Evolutionary conservation across 2,113 vertebrate genomes (phyloP), one percentile per base, ranked within the genome.

Genomic region (Gymnarchus niloticus): DNA sequence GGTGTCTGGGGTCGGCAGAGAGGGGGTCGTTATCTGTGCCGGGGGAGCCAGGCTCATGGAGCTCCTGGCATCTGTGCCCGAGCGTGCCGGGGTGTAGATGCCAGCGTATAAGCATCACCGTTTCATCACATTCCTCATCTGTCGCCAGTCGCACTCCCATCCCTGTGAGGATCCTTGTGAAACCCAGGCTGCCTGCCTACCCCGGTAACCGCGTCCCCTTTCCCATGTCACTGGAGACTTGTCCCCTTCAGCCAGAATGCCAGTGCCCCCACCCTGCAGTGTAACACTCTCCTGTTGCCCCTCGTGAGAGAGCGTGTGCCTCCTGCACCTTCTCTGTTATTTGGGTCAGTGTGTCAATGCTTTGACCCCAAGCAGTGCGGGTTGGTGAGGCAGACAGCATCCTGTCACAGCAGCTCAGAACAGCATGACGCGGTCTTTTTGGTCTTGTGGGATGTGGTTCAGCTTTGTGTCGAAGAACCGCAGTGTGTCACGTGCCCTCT

Each of bases 41-140:
- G 10, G 12, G n/a, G 14, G 86, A 87, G 84, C 65, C 86, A 87
- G 88, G 86, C 87, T 87, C 52, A 14, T 7, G 52, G 52, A 14
- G 52, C 6, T 14, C 52, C 14, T 54, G 52, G 6, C 14, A 54
- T 41, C 2, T 77, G 33, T 83, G 82, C 59, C 82, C n/a, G 82
- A 56, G 82, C 82, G 46, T 83, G 82, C 52, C 14, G 5, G 52
- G 52, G 14, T 14, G 37, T 14, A 54, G 52, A 14, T 7, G 52
- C 52, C 6, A 14, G 52, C 52, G 14, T 54, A 54, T n/a, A 14
- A 54, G 52, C 52, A 6, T 54, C 52, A 6, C 6, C 14, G 52
- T 6, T 7, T 14, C 14, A 14, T 54, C 6, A n/a, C n/a, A n/a
- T n/a, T n/a, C n/a, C n/a, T n/a, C n/a, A n/a, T n/a, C n/a, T n/a